Percentiles rank a stretch among this genome's conserved stretches.
Evolutionary conservation across 2,113 vertebrate species (phyloP).

Genomic region (Cyphomyrus plagiostoma): DNA sequence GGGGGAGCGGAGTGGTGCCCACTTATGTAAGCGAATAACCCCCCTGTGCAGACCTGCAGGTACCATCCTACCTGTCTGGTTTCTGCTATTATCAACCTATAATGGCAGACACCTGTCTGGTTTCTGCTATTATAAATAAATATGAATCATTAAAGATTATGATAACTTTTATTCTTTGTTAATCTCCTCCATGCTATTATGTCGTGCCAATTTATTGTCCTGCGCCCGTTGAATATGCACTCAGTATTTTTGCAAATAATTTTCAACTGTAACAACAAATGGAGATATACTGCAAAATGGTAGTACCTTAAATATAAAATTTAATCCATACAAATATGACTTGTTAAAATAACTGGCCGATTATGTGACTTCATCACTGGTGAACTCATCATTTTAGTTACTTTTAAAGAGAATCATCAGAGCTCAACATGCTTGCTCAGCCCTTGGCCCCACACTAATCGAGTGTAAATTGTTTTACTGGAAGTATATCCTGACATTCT

Average conservation of each 20-base stretch:
- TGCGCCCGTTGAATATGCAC: neutral
- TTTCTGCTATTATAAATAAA: slow-evolving; percentile 1
- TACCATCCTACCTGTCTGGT: neutral
- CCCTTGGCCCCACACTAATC: neutral
- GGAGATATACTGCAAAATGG: neutral
- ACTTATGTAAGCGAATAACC: neutral
- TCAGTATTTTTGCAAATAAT: neutral
- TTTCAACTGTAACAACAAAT: neutral
- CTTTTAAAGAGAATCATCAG: neutral
- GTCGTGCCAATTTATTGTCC: neutral
- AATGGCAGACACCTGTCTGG: neutral
- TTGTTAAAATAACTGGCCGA: neutral
- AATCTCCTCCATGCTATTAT: neutral
- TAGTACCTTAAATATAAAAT: neutral
- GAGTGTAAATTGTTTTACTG: neutral
- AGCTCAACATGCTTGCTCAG: neutral
- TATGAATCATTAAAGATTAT: neutral
- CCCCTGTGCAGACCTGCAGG: neutral
- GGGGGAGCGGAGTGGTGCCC: neutral
- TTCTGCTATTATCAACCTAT: neutral
- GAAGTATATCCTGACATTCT: neutral
- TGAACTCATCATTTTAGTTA: neutral
- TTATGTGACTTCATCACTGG: neutral
- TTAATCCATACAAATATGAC: neutral
- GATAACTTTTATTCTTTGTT: neutral